Conservation (phyloP, 2,888 invertebrate genomes). For the Iselma pallidipennis region DNA sequence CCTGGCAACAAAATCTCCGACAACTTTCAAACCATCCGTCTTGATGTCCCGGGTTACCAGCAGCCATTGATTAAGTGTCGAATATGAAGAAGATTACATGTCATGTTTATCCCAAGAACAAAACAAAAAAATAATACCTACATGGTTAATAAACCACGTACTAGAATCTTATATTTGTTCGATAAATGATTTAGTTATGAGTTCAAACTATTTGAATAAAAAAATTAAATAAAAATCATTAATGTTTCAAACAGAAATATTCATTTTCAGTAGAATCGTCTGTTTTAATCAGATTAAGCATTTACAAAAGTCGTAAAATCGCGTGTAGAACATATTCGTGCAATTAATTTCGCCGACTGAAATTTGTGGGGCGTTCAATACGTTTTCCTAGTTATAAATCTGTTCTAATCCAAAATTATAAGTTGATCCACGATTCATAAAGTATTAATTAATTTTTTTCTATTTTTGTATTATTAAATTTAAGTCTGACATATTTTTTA, state of each 20-base stretch:
- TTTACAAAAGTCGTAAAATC: constrained; percentile 11
- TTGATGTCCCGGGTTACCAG: no score
- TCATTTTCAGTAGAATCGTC: no score
- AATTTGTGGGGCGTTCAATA: constrained; percentile 10
- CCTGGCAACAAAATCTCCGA: neutral
- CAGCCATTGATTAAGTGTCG: neutral
- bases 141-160: no score
- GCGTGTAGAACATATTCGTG: constrained; percentile 16
- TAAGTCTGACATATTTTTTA: no score
- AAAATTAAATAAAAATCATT: no score
- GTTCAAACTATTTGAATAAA: no score
- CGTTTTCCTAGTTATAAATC: constrained; percentile 15
- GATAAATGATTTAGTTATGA: no score
- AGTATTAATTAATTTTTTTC: no score
- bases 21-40: neutral
- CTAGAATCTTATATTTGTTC: no score
- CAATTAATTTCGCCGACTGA: constrained; percentile 13
- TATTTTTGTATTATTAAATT: no score
- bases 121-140: neutral
- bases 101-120: neutral
- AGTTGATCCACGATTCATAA: constrained; percentile 6
- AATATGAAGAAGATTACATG: neutral
- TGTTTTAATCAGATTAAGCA: neutral
- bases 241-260: constrained; percentile 7
- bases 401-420: constrained; percentile 10